A percentile compares a stretch with the other conserved stretches of the same genome.
Evolutionary conservation across 2,797 vertebrate species (phyloP).

Genomic region (Microhierax caerulescens): DNA sequence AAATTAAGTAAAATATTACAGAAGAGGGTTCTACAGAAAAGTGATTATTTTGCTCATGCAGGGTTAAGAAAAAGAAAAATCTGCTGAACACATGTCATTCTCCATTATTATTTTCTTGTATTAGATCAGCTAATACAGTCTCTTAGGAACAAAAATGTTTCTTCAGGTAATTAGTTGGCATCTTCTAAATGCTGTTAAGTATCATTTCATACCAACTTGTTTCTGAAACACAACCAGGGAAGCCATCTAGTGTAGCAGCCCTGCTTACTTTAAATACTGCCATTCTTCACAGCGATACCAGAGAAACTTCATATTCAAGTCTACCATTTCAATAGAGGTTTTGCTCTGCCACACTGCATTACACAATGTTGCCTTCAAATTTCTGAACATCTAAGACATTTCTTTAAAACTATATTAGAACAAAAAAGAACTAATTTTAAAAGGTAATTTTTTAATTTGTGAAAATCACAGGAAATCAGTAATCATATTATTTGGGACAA

Average conservation of each 20-base stretch:
- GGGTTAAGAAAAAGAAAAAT: not conserved
- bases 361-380: not conserved
- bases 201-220: not conserved
- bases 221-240: not conserved
- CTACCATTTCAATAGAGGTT: not conserved
- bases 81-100: not conserved
- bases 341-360: not conserved
- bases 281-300: not conserved
- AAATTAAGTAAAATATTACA: not conserved
- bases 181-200: not conserved
- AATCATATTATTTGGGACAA: not conserved
- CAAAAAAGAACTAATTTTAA: not conserved
- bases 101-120: not conserved
- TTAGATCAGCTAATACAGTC: not conserved
- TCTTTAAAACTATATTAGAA: not conserved
- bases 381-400: not conserved
- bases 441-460: not conserved
- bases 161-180: not conserved
- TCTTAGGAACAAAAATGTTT: not conserved
- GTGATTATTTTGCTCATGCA: not conserved
- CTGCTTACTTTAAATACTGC: not conserved
- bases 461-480: not conserved
- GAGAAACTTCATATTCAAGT: not conserved
- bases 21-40: not conserved
- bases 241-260: not conserved